Evolutionary conservation across 2,888 invertebrate genomes (phyloP).

Genomic region (Sminthurinus aureus): DNA sequence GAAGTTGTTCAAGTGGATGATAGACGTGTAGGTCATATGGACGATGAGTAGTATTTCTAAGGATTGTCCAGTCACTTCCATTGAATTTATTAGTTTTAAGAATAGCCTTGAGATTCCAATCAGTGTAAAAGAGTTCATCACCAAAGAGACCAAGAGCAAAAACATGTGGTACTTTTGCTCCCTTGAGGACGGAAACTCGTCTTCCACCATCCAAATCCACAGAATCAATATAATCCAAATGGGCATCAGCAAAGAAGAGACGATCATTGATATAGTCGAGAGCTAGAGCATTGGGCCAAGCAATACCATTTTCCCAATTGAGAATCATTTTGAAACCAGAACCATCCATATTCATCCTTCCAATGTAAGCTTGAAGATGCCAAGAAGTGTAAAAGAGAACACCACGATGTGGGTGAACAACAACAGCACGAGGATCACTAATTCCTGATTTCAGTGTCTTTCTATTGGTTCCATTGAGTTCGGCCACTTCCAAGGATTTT

Average conservation of each 20-base stretch:
- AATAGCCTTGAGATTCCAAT: conserved; percentile 96
- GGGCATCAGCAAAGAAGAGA: conserved; percentile 98
- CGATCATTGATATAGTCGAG: conserved; percentile 95
- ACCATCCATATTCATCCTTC: conserved; percentile 97
- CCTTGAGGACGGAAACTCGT: conserved; percentile 81
- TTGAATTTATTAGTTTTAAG: conserved; percentile 91
- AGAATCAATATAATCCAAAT: conserved; percentile 95
- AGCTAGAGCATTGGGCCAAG: conserved; percentile 98
- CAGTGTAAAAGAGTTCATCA: conserved; percentile 94
- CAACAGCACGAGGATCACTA: conserved; percentile 92
- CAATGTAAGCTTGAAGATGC: conserved; percentile 95
- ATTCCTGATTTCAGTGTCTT: conserved; percentile 89
- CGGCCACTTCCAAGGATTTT: conserved; percentile 93
- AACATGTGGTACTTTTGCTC: conserved; percentile 85
- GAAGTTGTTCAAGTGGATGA: conserved; percentile 85
- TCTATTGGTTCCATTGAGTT: conserved; percentile 88
- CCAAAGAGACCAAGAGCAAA: conserved; percentile 95
- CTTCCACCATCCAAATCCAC: conserved; percentile 96
- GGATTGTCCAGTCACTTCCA: conserved; percentile 71
- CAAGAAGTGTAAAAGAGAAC: conserved; percentile 95
- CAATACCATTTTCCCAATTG: conserved; percentile 91
- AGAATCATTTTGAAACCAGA: conserved; percentile 86
- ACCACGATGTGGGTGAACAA: conserved; percentile 92
- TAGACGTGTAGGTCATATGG: conserved; percentile 94
- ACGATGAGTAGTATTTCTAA: conserved; percentile 91